phyloP scores from a whole-genome alignment of 2,888 invertebrate genomes.

The Anodontia alba region DNA sequence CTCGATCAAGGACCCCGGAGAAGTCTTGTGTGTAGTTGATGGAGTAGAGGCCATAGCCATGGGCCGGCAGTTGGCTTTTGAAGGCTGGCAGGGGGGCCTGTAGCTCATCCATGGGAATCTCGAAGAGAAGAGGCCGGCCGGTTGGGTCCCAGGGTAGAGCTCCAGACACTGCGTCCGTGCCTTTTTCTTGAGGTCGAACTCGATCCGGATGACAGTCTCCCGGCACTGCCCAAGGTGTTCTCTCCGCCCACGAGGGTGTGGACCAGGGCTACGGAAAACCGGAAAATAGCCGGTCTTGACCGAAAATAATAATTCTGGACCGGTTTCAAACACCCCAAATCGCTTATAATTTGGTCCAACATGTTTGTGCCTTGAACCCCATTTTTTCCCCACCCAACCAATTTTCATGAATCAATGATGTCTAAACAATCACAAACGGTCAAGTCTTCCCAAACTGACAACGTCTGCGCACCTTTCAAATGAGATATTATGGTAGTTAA shows the following conservation, averaged over 20 bases:
- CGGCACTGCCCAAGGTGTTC: background rate
- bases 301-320: no score
- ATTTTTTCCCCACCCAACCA: no score
- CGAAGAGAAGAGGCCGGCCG: background rate
- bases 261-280: no score
- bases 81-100: slow-evolving; percentile 16
- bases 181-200: slow-evolving; percentile 13
- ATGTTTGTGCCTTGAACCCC: no score
- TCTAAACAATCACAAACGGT: no score
- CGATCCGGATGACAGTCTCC: slow-evolving; percentile 11
- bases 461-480: no score
- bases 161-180: background rate
- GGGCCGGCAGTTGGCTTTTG: slow-evolving; percentile 6
- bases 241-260: background rate
- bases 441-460: no score
- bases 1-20: slow-evolving; percentile 10
- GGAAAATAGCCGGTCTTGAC: no score
- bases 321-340: no score
- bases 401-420: no score
- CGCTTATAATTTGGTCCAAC: no score
- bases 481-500: no score
- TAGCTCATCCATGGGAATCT: slow-evolving; percentile 22
- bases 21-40: slow-evolving; percentile 19
- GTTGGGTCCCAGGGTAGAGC: background rate
- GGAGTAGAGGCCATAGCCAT: slow-evolving; percentile 19